These are phyloP conservation scores for Syngnathus rostellatus DNA, from an alignment of 2,797 vertebrate genomes.

Conservation along the genomic window DNA sequence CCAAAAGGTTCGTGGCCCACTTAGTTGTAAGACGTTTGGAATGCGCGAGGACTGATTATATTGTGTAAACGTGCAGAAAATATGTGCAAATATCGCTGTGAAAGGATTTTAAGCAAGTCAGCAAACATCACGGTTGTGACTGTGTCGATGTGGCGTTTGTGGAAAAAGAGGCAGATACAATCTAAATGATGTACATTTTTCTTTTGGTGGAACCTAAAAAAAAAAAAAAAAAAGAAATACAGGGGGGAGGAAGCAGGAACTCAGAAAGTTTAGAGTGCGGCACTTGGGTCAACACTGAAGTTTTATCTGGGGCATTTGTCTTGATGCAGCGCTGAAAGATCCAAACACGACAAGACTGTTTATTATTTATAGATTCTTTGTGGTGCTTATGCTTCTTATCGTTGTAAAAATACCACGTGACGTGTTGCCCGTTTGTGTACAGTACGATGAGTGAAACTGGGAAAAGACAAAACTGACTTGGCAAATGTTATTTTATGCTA, in stretches of 20 bases:
- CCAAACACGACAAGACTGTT: conserved; percentile 26
- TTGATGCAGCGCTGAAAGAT: conserved; percentile 24
- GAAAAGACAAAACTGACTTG: background rate
- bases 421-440: conserved; percentile 1
- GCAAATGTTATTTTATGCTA: background rate
- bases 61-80: background rate
- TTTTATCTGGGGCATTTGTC: conserved; percentile 24
- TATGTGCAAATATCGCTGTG: background rate
- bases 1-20: background rate
- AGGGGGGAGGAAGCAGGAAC: background rate
- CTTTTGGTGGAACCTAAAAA: conserved; percentile 7
- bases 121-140: conserved; percentile 9
- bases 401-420: conserved; percentile 17
- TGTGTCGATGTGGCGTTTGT: conserved; percentile 9
- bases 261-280: conserved; percentile 11
- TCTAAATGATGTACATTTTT: conserved; percentile 28
- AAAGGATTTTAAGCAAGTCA: conserved; percentile 23
- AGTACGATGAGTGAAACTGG: conserved; percentile 7
- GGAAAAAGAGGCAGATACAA: conserved; percentile 25
- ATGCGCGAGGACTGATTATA: background rate
- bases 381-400: conserved; percentile 26
- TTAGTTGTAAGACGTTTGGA: background rate
- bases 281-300: conserved; percentile 18
- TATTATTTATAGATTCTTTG: conserved; percentile 28
- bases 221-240: conserved; percentile 3